Evolutionary conservation across 2,888 invertebrate genomes (phyloP).

Genomic region (Elysia crispata): DNA sequence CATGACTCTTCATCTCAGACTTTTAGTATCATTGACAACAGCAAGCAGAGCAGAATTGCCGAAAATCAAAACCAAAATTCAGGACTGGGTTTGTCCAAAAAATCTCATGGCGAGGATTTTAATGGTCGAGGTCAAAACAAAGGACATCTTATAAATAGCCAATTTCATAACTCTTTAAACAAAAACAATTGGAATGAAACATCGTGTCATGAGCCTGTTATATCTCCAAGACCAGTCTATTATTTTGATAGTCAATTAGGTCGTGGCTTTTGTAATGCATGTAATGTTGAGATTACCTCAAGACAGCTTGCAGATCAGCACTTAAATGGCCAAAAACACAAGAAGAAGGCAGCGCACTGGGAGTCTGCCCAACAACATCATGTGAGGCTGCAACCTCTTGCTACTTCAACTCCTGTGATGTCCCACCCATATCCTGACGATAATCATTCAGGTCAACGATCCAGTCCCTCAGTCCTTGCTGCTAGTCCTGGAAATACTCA

Average conservation of each 20-base stretch:
- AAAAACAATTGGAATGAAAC: too few species aligned
- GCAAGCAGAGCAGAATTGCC: neutral
- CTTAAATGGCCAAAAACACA: conserved; percentile 53
- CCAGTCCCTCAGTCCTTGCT: neutral
- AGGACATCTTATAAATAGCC: too few species aligned
- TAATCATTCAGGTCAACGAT: neutral
- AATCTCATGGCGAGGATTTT: too few species aligned
- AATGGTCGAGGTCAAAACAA: too few species aligned
- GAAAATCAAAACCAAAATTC: too few species aligned
- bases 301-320: conserved; percentile 54
- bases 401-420: neutral
- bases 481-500: neutral
- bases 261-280: conserved; percentile 52
- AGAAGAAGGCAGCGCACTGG: conserved; percentile 47
- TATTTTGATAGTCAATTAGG: conserved; percentile 48
- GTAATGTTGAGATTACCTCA: conserved; percentile 55
- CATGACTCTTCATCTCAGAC: too few species aligned
- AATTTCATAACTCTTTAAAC: too few species aligned
- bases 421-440: neutral
- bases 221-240: conserved; percentile 30
- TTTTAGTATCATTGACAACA: neutral
- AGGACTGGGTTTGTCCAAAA: too few species aligned
- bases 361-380: neutral
- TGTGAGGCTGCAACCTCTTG: too few species aligned
- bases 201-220: too few species aligned